phyloP scores from a whole-genome alignment of 2,113 vertebrate species.

The human (Homo sapiens) region GRCh38 chr1:48359001-48359500 shows the following conservation, averaged over 20 bases:
- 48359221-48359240: conserved; percentile 13
- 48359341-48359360: conserved; percentile 1
- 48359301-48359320: background rate
- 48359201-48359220: background rate
- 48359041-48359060: background rate
- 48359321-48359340: conserved; percentile 32
- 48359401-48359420: background rate
- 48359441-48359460: conserved; percentile 43
- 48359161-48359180: background rate
- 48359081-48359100: background rate
- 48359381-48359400: conserved; percentile 22
- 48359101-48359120: background rate
- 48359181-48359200: background rate
- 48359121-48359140: background rate
- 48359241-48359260: background rate
- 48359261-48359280: background rate
- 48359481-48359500: conserved; percentile 28
- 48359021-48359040: background rate
- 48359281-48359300: conserved; percentile 1
- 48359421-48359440: background rate
- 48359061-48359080: background rate
- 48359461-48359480: conserved; percentile 18
- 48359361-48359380: background rate
- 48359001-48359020: background rate
- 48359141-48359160: background rate